Evolutionary conservation across 2,888 invertebrate species (phyloP).

Genomic region (Diplazon laetatorius): DNA sequence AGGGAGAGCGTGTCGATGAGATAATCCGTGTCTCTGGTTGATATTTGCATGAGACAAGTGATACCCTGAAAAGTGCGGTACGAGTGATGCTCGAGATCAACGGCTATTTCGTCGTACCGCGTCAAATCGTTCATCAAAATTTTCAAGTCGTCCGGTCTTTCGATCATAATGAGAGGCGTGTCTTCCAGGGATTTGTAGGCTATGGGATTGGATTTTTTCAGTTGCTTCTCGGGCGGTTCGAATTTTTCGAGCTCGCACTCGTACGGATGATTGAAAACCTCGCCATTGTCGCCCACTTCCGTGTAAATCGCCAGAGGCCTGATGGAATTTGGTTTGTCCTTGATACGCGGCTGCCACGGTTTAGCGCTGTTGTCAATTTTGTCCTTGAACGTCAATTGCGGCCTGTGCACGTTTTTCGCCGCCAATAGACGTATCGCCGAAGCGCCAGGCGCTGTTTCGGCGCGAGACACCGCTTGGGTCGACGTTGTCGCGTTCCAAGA

Average conservation of each 20-base stretch:
- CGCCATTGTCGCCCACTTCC: slow-evolving; percentile 87
- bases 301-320: slow-evolving; percentile 90
- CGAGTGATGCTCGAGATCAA: slow-evolving; percentile 97
- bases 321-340: slow-evolving; percentile 93
- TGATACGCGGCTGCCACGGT: slow-evolving; percentile 93
- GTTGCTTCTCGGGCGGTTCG: slow-evolving; percentile 84
- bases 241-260: slow-evolving; percentile 92
- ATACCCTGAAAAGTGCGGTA: slow-evolving; percentile 96
- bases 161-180: slow-evolving; percentile 88
- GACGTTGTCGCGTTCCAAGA: slow-evolving; percentile 85
- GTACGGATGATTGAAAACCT: slow-evolving; percentile 91
- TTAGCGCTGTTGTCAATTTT: slow-evolving; percentile 91
- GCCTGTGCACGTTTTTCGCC: slow-evolving; percentile 89
- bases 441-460: slow-evolving; percentile 2
- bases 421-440: slow-evolving; percentile 85
- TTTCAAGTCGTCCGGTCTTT: slow-evolving; percentile 86
- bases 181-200: slow-evolving; percentile 84
- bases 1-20: slow-evolving; percentile 93
- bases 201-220: slow-evolving; percentile 83
- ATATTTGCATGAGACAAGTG: slow-evolving; percentile 97
- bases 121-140: slow-evolving; percentile 87
- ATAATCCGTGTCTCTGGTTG: slow-evolving; percentile 91
- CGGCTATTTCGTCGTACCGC: slow-evolving; percentile 89
- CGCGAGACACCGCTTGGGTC: slow-evolving; percentile 2
- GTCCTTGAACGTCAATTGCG: slow-evolving; percentile 93